A percentile compares a stretch with the other conserved stretches of the same genome.
Evolutionary conservation across 1,140 invertebrate genomes (phyloP).

Genomic region (Zaprionus taronus): DNA sequence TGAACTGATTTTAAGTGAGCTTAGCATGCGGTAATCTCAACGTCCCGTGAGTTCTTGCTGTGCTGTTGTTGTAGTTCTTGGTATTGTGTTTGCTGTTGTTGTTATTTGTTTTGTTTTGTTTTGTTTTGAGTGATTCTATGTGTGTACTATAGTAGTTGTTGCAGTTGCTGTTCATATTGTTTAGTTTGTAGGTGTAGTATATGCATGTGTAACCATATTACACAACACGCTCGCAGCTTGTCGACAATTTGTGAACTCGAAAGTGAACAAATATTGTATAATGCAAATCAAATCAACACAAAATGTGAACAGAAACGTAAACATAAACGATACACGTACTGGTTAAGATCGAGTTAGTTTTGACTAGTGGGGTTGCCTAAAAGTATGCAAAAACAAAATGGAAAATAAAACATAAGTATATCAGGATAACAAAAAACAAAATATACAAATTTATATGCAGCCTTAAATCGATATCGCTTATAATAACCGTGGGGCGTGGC

Average conservation of each 20-base stretch:
- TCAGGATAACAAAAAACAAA: constrained; percentile 37
- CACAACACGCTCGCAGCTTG: constrained; percentile 45
- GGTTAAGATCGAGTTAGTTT: constrained; percentile 75
- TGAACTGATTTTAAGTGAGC: constrained; percentile 69
- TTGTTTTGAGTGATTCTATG: constrained; percentile 37
- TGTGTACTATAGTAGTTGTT: constrained; percentile 32
- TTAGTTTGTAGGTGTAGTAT: constrained; percentile 50
- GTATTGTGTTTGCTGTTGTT: constrained; percentile 36
- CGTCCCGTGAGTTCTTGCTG: constrained; percentile 59
- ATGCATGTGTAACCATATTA: constrained; percentile 40
- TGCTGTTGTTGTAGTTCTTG: constrained; percentile 43
- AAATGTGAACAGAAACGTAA: constrained; percentile 58
- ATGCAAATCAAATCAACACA: constrained; percentile 68
- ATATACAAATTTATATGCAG: constrained; percentile 19
- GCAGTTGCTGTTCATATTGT: constrained; percentile 31
- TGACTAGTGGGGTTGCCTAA: constrained; percentile 84
- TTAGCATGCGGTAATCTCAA: constrained; percentile 81
- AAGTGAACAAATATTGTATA: constrained; percentile 45
- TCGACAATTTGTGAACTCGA: constrained; percentile 42
- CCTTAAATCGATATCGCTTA: background rate
- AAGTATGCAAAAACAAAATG: constrained; percentile 69
- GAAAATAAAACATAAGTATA: constrained; percentile 39
- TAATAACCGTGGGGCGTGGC: constrained; percentile 31
- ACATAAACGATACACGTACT: constrained; percentile 60
- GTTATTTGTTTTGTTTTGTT: constrained; percentile 30